Conservation (phyloP, 2,113 vertebrate genomes). For the Limanda limanda region DNA sequence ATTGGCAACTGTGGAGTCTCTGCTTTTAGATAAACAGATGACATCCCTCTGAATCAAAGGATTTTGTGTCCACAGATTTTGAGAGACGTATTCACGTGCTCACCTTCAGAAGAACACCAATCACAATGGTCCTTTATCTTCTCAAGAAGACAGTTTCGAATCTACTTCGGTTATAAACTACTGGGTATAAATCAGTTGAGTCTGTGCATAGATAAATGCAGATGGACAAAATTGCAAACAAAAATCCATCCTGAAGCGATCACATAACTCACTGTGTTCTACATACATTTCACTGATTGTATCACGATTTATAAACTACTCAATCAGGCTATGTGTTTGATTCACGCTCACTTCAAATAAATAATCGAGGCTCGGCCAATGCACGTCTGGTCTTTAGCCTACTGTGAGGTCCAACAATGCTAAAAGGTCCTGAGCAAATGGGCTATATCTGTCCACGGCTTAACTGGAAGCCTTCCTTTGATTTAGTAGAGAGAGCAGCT, state of each 20-base stretch:
- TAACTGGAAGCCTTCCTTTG: constrained; percentile 43
- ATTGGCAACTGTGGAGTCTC: too few species aligned
- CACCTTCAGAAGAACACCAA: too few species aligned
- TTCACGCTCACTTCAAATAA: not conserved
- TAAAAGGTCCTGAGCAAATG: constrained; percentile 40
- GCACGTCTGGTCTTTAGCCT: constrained; percentile 1
- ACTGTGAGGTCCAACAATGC: constrained; percentile 25
- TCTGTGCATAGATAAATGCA: too few species aligned
- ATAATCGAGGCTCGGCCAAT: not conserved
- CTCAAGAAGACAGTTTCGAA: too few species aligned
- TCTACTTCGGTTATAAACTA: too few species aligned
- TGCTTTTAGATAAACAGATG: too few species aligned
- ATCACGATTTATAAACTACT: not conserved
- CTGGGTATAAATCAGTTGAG: too few species aligned
- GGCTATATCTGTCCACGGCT: constrained; percentile 28
- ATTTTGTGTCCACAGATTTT: too few species aligned
- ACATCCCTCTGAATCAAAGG: too few species aligned
- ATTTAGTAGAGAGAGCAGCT: constrained; percentile 26
- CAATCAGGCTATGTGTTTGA: not conserved
- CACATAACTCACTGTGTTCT: not conserved
- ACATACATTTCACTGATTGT: not conserved
- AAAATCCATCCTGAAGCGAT: not conserved
- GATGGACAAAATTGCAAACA: too few species aligned
- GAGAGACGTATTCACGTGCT: too few species aligned
- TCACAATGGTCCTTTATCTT: too few species aligned